Evolutionary conservation across 2,113 vertebrate genomes (phyloP).

Genomic region (Microcebus griseorufus): DNA sequence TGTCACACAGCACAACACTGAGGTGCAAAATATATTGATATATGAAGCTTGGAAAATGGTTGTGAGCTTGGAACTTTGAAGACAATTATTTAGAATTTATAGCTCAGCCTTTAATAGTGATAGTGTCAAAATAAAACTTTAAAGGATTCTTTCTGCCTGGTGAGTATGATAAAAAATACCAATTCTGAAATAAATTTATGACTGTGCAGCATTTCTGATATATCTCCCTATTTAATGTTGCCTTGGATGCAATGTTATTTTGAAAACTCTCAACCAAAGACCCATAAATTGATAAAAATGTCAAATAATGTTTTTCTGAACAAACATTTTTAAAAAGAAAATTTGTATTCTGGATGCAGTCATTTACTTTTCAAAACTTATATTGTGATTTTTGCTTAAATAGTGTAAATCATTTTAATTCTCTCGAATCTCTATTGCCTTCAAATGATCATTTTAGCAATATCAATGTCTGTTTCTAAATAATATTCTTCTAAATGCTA

Average conservation of each 20-base stretch:
- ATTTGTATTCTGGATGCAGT: not conserved
- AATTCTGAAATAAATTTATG: slow-evolving; percentile 66
- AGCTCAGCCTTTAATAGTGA: not conserved
- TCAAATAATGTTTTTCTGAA: slow-evolving; percentile 1
- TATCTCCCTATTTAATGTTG: slow-evolving; percentile 54
- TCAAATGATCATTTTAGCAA: not conserved
- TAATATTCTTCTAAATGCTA: not conserved
- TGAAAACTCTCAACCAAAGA: slow-evolving; percentile 45
- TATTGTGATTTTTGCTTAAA: slow-evolving; percentile 41
- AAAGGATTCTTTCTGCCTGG: slow-evolving; percentile 2
- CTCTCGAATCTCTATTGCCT: not conserved
- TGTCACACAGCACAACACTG: not conserved
- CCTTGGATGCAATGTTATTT: slow-evolving; percentile 41
- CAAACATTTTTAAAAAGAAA: slow-evolving; percentile 23
- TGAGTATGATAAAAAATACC: slow-evolving; percentile 50
- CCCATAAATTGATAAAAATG: slow-evolving; percentile 45
- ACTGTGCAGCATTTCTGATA: not conserved
- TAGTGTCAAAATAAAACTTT: slow-evolving; percentile 61
- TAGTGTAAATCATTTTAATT: not conserved
- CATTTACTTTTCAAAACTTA: not conserved
- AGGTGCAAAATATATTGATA: not conserved
- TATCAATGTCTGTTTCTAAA: not conserved
- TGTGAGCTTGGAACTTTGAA: slow-evolving; percentile 51
- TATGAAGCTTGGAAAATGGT: slow-evolving; percentile 12
- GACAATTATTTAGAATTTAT: slow-evolving; percentile 68